Base-by-base conservation (phyloP, 2,888 invertebrate species). In the Xanthia togata region DNA sequence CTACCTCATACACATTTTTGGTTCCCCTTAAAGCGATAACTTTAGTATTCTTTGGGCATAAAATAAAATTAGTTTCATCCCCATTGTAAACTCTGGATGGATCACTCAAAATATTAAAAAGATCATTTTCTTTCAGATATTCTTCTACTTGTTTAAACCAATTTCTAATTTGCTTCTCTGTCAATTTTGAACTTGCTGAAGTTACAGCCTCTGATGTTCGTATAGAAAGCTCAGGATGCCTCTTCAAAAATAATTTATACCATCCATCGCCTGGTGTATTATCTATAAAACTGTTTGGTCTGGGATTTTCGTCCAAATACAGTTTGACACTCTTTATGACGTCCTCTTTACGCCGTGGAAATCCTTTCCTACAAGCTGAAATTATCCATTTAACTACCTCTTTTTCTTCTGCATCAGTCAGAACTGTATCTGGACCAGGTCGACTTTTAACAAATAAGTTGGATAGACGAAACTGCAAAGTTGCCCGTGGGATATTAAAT, bases 61-160 rank as follows among this genome's bases (percentile, higher is more conserved):
- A 81, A 74, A 88, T 74, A 77, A 88, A 87, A 75, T 83, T 83
- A 6, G 84, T 88, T 78, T 84, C 86, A 74, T 87, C 84, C 9
- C 59, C 59, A 59, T 59, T 31, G 31, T 60, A 60, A 50, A 86
- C 82, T 81, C 87, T 75, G 12, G 76, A 74, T 74, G 88, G 80
- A 72, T 89, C 87, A 41, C 70, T 73, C 38, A 88, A 63, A 72
- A 88, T 80, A 65, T 87, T 59, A 75, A 85, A 81, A 26, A 85
- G 65, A 78, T 83, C 53, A 65, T 85, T 79, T 85, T 87, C 85
- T 81, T 84, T 82, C 60, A 87, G 64, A 74, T 83, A 87, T 64
- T 79, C 68, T 81, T 85, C 79, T 63, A 88, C 73, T 83, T 85
- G 79, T 74, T 44, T 70, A 79, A 87, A 85, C 88, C 87, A 88